Conservation (phyloP, 2,888 invertebrate species). For the Aplocera efformata region DNA sequence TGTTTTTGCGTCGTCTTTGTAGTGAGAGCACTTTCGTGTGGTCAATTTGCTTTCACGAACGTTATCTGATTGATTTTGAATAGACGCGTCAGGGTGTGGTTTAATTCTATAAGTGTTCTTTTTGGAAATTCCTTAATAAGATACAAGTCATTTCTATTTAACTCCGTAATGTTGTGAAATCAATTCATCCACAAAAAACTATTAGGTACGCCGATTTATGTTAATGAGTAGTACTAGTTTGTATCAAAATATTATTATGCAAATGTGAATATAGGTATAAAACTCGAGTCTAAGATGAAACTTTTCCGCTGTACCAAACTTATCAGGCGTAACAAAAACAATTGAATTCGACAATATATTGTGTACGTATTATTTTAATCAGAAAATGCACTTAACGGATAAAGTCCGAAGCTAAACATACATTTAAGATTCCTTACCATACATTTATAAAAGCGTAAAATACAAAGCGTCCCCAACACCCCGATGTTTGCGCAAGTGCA, state of each 20-base stretch:
- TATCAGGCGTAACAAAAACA: no score
- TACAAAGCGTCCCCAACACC: conserved; percentile 46
- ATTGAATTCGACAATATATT: conserved; percentile 1
- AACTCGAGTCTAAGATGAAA: no score
- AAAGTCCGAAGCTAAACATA: conserved; percentile 61
- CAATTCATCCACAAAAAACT: no score
- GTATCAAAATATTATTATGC: no score
- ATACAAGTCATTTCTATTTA: no score
- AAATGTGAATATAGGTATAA: no score
- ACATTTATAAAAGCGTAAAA: conserved; percentile 46
- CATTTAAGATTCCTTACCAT: conserved; percentile 69
- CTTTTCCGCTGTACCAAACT: no score
- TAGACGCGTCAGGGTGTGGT: conserved; percentile 13
- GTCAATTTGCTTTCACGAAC: conserved; percentile 47
- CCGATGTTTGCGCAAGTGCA: conserved; percentile 69
- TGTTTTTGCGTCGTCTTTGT: conserved; percentile 39
- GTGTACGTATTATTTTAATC: conserved; percentile 22
- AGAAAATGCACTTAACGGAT: conserved; percentile 44
- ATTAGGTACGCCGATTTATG: no score
- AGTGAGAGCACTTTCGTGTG: conserved; percentile 56
- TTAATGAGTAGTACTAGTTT: no score
- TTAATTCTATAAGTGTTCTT: neutral
- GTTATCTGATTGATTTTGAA: conserved; percentile 34
- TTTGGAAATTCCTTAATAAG: no score
- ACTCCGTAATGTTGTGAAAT: no score